These are phyloP conservation scores for Anguilla anguilla DNA, from an alignment of 2,797 vertebrate species.

Conservation along the genomic window DNA sequence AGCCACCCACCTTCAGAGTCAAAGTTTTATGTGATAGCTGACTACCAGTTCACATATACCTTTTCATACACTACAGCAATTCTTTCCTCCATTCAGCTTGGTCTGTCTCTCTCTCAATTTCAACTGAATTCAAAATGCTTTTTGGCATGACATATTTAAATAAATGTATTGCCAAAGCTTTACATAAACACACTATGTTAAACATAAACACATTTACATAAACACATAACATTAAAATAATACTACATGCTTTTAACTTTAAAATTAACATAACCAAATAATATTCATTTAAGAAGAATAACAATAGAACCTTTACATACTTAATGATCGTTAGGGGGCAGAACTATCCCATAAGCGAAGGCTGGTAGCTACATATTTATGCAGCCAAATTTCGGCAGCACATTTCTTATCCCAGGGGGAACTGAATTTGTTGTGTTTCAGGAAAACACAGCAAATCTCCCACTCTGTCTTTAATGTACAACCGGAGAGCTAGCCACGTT, in stretches of 20 bases:
- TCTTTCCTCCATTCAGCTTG: neutral
- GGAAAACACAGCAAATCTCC: neutral
- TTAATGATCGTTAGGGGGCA: neutral
- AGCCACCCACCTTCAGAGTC: slow-evolving; percentile 41
- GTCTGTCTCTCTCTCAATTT: neutral
- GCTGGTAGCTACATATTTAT: neutral
- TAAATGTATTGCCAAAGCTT: neutral
- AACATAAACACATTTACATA: neutral
- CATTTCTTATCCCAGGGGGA: neutral
- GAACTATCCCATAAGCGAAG: neutral
- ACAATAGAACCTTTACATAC: neutral
- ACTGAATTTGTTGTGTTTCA: neutral
- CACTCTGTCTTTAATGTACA: slow-evolving; percentile 18
- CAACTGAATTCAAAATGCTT: no score
- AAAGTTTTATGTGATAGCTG: slow-evolving; percentile 52
- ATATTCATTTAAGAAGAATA: neutral
- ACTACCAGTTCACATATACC: slow-evolving; percentile 42
- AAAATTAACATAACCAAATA: neutral
- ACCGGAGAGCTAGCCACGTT: neutral
- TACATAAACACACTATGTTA: neutral
- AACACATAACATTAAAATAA: neutral
- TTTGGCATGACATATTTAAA: no score
- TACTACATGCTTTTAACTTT: neutral
- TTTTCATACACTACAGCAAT: slow-evolving; percentile 39
- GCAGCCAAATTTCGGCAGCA: neutral